Percentiles rank a stretch among this genome's conserved stretches.
Conservation (phyloP, 2,888 invertebrate species). For the Microctonus aethiopoides region DNA sequence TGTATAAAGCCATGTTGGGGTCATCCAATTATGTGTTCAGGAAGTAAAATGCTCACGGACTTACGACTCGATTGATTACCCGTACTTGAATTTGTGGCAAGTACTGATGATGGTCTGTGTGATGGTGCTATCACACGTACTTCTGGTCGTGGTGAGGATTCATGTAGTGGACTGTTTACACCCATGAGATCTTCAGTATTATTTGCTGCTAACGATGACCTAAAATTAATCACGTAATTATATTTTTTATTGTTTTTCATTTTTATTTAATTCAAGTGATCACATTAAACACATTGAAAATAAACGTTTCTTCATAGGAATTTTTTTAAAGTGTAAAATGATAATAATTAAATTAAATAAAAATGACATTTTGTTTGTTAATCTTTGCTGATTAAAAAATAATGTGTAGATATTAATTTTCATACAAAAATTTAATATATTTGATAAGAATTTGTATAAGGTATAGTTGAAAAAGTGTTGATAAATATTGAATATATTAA, state of each 20-base stretch:
- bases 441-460: too few relatives aligned
- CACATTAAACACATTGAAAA: too few relatives aligned
- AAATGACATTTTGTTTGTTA: too few relatives aligned
- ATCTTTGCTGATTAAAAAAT: too few relatives aligned
- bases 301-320: too few relatives aligned
- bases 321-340: too few relatives aligned
- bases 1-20: constrained; percentile 58
- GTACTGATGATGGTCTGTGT: constrained; percentile 51
- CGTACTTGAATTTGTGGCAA: constrained; percentile 34
- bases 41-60: constrained; percentile 63
- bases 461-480: too few relatives aligned
- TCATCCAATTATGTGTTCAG: constrained; percentile 61
- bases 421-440: too few relatives aligned
- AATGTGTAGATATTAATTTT: too few relatives aligned
- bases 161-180: constrained; percentile 50
- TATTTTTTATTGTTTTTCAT: neutral
- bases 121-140: constrained; percentile 60
- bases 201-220: constrained; percentile 41
- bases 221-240: constrained; percentile 35
- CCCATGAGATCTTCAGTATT: constrained; percentile 49
- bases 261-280: too few relatives aligned
- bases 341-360: too few relatives aligned
- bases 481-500: too few relatives aligned
- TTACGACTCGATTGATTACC: constrained; percentile 52
- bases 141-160: constrained; percentile 58